These are phyloP conservation scores for Emydocephalus ijimae DNA, from an alignment of 2,113 vertebrate species.

Conservation along the genomic window DNA sequence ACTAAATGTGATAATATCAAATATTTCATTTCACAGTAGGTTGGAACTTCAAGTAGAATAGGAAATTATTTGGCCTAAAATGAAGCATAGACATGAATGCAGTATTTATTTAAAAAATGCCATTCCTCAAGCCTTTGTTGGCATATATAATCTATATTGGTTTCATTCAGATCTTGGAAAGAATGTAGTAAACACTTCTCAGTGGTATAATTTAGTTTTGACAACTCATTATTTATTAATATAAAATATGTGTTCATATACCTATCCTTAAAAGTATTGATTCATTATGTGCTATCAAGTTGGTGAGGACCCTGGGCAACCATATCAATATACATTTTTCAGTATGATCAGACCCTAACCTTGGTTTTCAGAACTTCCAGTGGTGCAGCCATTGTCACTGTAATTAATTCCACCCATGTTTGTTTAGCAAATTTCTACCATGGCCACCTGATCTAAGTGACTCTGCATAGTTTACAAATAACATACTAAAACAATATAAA, in stretches of 20 bases:
- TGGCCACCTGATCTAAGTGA: not conserved
- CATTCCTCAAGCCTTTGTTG: not conserved
- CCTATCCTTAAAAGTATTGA: not conserved
- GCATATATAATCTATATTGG: not conserved
- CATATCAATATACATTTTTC: not conserved
- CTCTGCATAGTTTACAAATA: not conserved
- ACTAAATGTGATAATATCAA: not conserved
- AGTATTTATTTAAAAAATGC: not conserved
- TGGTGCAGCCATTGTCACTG: not conserved
- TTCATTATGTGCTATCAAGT: not conserved
- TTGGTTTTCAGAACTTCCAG: not conserved
- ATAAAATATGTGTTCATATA: not conserved
- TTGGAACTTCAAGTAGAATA: not conserved
- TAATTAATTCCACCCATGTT: not conserved
- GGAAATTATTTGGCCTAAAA: not conserved
- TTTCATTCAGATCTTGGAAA: not conserved
- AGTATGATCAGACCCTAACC: not conserved
- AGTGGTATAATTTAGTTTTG: not conserved
- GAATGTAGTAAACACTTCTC: constrained; percentile 12
- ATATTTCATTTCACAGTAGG: not conserved
- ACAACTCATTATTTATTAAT: not conserved
- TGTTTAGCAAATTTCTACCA: not conserved
- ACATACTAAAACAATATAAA: not conserved
- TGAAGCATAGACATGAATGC: not conserved
- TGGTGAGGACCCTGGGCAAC: not conserved